phyloP scores from a whole-genome alignment of 53 echinoderm and acorn worm genomes.

The Echinarachnius parma region DNA sequence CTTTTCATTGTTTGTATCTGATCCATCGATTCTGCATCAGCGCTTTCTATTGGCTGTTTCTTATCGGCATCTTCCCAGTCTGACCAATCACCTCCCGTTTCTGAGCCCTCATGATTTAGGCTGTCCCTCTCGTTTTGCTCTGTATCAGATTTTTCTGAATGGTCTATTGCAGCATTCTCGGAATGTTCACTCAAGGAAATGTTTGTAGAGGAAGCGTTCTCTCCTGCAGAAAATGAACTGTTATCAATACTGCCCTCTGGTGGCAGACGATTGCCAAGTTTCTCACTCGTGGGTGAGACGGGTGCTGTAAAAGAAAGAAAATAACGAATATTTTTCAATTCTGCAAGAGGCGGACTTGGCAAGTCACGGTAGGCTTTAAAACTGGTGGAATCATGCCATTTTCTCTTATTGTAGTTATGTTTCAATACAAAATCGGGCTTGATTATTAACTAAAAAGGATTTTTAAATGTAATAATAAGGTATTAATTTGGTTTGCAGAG shows the following conservation, averaged over 20 bases:
- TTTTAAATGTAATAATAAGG: no score
- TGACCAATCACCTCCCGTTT: constrained; percentile 62
- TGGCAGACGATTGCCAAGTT: constrained; percentile 8
- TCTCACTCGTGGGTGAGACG: constrained; percentile 20
- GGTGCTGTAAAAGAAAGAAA: constrained; percentile 12
- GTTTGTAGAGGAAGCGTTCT: background rate
- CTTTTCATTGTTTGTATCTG: background rate
- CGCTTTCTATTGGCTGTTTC: constrained; percentile 31
- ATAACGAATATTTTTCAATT: no score
- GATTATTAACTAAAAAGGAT: no score
- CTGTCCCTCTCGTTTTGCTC: background rate
- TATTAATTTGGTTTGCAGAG: no score
- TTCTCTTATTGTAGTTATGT: no score
- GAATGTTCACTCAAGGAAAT: background rate
- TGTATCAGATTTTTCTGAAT: background rate
- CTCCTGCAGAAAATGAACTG: background rate
- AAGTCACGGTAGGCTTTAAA: no score
- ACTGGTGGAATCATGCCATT: no score
- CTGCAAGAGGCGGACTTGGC: no score
- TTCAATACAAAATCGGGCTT: no score
- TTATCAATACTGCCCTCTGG: constrained; percentile 40
- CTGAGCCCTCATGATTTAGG: background rate
- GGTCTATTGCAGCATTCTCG: background rate
- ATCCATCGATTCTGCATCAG: background rate
- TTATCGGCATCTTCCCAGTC: constrained; percentile 72